Evolutionary conservation across 2,113 vertebrate species (phyloP).

Genomic region (Gymnobelideus leadbeateri): DNA sequence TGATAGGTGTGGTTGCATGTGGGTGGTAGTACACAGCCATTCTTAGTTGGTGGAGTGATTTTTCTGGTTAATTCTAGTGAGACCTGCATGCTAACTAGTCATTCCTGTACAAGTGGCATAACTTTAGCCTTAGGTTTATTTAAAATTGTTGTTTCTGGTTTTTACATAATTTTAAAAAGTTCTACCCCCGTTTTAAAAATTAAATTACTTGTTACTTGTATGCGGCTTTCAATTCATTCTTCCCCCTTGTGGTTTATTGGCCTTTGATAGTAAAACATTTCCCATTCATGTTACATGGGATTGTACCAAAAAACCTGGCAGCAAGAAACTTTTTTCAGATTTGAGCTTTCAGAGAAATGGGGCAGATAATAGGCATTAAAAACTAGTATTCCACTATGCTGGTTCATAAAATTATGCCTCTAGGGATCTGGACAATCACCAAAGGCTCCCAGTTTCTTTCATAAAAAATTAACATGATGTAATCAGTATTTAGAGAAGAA

Average conservation of each 20-base stretch:
- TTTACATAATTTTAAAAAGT: not conserved
- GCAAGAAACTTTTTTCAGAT: not conserved
- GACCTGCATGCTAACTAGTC: not conserved
- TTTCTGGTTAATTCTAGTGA: not conserved
- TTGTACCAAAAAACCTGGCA: not conserved
- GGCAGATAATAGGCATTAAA: slow-evolving; percentile 6
- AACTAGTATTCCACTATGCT: not conserved
- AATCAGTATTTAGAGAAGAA: not conserved
- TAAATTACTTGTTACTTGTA: not conserved
- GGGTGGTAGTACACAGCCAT: slow-evolving; percentile 58
- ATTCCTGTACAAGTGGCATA: not conserved
- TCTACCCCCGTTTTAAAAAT: not conserved
- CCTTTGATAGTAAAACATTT: slow-evolving; percentile 4
- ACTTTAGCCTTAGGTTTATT: not conserved
- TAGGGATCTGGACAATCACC: not conserved
- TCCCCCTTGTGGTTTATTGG: not conserved
- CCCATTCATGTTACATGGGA: not conserved
- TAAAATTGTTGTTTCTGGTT: not conserved
- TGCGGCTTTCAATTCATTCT: not conserved
- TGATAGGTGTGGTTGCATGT: not conserved
- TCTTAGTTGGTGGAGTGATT: slow-evolving; percentile 58
- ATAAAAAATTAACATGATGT: not conserved
- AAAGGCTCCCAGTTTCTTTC: not conserved
- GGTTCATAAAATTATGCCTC: not conserved
- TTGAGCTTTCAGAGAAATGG: not conserved